Percentiles rank a stretch among this genome's conserved stretches.
These are phyloP conservation scores for Puffinus mauretanicus DNA, from an alignment of 2,113 vertebrate species.

Conservation along the genomic window DNA sequence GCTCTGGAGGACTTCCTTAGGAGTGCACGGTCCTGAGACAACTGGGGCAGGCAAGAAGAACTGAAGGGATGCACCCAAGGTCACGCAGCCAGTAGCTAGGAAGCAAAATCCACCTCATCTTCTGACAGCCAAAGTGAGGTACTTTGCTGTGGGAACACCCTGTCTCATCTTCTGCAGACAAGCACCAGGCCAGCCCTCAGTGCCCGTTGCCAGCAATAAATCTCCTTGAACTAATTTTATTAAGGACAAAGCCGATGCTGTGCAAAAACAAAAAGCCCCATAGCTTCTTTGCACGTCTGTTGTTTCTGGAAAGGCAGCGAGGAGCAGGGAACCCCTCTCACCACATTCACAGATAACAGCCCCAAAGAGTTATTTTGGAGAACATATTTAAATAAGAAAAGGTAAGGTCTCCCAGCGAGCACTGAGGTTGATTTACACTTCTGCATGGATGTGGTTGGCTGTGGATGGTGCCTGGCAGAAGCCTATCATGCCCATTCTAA, in stretches of 20 bases:
- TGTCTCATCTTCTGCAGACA: slow-evolving; percentile 34
- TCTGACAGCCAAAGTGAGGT: not conserved
- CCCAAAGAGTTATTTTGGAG: not conserved
- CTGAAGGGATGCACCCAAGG: not conserved
- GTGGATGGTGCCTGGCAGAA: not conserved
- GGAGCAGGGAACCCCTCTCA: not conserved
- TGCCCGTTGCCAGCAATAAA: slow-evolving; percentile 40
- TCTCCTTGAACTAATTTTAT: slow-evolving; percentile 50
- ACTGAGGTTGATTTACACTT: slow-evolving; percentile 26
- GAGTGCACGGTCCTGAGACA: not conserved
- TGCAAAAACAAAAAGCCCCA: not conserved
- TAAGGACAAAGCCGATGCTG: slow-evolving; percentile 12
- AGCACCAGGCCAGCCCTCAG: not conserved
- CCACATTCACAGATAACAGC: not conserved
- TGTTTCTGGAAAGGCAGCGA: not conserved
- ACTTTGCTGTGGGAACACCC: not conserved
- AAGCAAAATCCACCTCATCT: not conserved
- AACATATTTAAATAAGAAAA: slow-evolving; percentile 26
- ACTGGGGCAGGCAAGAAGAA: not conserved
- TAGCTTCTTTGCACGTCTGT: not conserved
- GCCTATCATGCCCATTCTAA: slow-evolving; percentile 44
- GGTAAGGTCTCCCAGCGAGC: not conserved
- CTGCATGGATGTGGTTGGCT: not conserved
- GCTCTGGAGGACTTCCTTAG: not conserved
- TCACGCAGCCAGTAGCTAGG: not conserved